phyloP scores from a whole-genome alignment of 2,888 invertebrate species.

The Drosophila suboccidentalis region DNA sequence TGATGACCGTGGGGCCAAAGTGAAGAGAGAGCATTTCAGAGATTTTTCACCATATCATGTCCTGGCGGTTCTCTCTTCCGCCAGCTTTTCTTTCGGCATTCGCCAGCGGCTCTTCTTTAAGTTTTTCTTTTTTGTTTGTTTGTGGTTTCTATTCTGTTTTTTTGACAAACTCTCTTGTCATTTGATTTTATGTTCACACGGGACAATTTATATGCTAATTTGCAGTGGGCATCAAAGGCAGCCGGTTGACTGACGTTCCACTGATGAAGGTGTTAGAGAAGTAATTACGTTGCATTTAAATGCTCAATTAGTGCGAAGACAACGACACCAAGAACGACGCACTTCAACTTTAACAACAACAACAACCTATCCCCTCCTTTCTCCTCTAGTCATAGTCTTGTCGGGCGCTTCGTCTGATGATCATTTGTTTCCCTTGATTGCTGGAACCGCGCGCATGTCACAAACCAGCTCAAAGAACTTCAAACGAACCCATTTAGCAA shows the following conservation, averaged over 20 bases:
- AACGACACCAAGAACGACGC: slow-evolving; percentile 38
- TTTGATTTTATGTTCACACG: slow-evolving; percentile 81
- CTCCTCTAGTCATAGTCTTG: background rate
- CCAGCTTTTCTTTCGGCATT: slow-evolving; percentile 52
- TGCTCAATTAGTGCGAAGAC: slow-evolving; percentile 80
- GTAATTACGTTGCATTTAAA: slow-evolving; percentile 81
- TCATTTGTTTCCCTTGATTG: slow-evolving; percentile 59
- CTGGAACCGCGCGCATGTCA: slow-evolving; percentile 73
- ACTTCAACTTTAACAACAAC: slow-evolving; percentile 20
- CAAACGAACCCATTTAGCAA: slow-evolving; percentile 30
- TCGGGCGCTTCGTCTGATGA: slow-evolving; percentile 40
- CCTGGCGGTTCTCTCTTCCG: slow-evolving; percentile 77
- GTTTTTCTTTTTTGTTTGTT: slow-evolving; percentile 15
- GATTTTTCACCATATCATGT: slow-evolving; percentile 69
- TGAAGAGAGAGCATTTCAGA: background rate
- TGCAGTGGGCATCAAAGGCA: slow-evolving; percentile 77
- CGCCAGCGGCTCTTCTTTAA: slow-evolving; percentile 52
- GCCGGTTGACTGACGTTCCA: slow-evolving; percentile 66
- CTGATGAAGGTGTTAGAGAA: slow-evolving; percentile 80
- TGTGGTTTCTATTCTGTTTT: slow-evolving; percentile 11
- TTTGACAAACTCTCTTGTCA: slow-evolving; percentile 81
- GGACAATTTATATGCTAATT: slow-evolving; percentile 82
- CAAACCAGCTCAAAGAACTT: slow-evolving; percentile 70
- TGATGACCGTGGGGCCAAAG: slow-evolving; percentile 36
- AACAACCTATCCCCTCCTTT: background rate